Evolutionary conservation across 2,797 vertebrate genomes (phyloP), one percentile per base, ranked within the genome.

Genomic region (Malacoctenus gilli): DNA sequence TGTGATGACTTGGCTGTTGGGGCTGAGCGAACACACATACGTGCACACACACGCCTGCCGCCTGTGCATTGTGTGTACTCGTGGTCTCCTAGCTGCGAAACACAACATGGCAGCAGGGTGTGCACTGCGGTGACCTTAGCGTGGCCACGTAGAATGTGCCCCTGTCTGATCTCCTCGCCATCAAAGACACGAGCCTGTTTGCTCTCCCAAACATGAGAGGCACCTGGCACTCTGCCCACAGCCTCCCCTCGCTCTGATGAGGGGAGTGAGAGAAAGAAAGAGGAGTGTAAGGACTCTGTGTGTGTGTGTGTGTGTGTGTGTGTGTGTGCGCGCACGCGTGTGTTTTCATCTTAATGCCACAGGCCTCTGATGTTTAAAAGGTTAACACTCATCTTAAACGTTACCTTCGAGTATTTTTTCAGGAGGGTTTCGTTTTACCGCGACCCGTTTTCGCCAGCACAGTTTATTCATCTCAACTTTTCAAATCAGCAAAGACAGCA

Each of bases 61-160:
- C 65, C 56, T 50, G 19, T 19, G 43, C 18, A 32, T 42, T 59
- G 80, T 86, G 79, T 87, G 58, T 74, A 59, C 55, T 44, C 48
- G 1, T 19, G 53, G 86, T 86, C 76, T 91, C 87, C 83, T 88
- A 88, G 89, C 85, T 87, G 86, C 88, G 12, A 73, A 80, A 74
- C 85, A 89, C 61, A 89, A 91, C 86, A 89, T 72, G 74, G 84
- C 81, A 74, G 83, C 49, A 14, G 71, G 74, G 77, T 62, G 75
- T 64, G 79, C 70, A 77, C 71, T 50, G 80, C 0, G 52, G 69
- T 58, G 74, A 85, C 81, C 77, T 89, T 89, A 85, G 78, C 86
- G 79, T 12, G 59, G 80, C 81, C 54, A 46, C 80, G 77, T 81
- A 80, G 88, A 87, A 91, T 85, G 74, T 67, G 77, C 76, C 79